Percentiles rank a stretch among this genome's conserved stretches.
These are phyloP conservation scores for Corbicula japonica DNA, from an alignment of 2,888 invertebrate genomes.

Conservation along the genomic window DNA sequence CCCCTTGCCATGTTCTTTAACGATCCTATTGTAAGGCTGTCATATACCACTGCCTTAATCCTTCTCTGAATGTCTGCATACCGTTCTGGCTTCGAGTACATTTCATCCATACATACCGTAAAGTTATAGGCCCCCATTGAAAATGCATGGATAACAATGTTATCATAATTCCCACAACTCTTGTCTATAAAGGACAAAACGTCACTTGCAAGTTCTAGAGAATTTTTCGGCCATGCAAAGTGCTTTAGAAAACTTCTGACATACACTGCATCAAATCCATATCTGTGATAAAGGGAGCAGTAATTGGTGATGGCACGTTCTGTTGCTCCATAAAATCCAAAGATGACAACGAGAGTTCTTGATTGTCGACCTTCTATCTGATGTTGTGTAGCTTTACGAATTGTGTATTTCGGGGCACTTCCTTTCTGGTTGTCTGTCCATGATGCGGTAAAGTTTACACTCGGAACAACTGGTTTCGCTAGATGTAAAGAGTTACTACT, in stretches of 20 bases:
- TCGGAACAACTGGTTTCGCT: no score
- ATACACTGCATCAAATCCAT: constrained; percentile 74
- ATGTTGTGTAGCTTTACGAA: no score
- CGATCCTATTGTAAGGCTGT: constrained; percentile 79
- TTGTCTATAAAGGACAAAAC: constrained; percentile 57
- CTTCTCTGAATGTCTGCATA: constrained; percentile 52
- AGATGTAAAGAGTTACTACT: no score
- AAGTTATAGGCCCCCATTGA: constrained; percentile 80
- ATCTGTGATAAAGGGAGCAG: constrained; percentile 69
- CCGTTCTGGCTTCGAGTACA: constrained; percentile 50
- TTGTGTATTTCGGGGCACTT: no score
- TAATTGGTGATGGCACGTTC: constrained; percentile 68
- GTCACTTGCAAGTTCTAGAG: constrained; percentile 62
- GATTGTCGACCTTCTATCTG: constrained; percentile 10
- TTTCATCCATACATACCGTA: constrained; percentile 66
- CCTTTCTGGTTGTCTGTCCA: no score
- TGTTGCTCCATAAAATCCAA: constrained; percentile 75
- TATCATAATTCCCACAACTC: constrained; percentile 45
- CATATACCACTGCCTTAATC: constrained; percentile 73
- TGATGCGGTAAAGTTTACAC: no score
- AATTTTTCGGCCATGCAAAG: constrained; percentile 78
- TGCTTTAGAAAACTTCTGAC: constrained; percentile 71
- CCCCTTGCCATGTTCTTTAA: constrained; percentile 74
- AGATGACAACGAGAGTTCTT: constrained; percentile 72
- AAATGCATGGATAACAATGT: constrained; percentile 73